These are phyloP conservation scores for Elgaria multicarinata DNA, from an alignment of 2,113 vertebrate genomes.

Conservation along the genomic window DNA sequence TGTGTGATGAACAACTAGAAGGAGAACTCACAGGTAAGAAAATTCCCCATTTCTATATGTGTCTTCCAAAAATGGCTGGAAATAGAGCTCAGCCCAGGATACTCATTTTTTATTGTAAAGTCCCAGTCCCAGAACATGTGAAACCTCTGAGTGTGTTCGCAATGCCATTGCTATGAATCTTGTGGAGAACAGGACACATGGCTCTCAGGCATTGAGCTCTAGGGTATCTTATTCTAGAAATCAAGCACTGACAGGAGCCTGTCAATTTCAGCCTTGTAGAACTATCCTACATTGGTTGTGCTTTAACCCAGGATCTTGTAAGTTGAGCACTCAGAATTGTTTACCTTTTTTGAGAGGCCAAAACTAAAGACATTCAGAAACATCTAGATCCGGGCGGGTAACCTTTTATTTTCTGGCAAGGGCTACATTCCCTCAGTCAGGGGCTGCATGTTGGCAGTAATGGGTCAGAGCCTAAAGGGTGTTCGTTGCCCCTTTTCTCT, in stretches of 20 bases:
- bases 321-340: rapidly evolving
- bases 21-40: not conserved
- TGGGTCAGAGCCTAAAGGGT: too few relatives aligned
- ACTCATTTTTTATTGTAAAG: not conserved
- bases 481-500: too few relatives aligned
- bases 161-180: not conserved
- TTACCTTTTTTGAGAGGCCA: not conserved
- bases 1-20: not conserved
- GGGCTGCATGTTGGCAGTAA: too few relatives aligned
- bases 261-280: rapidly evolving
- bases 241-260: not conserved
- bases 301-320: not conserved
- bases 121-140: not conserved
- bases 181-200: too few relatives aligned
- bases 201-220: not conserved
- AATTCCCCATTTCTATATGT: not conserved
- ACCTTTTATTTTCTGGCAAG: too few relatives aligned
- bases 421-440: too few relatives aligned
- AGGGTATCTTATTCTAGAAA: not conserved
- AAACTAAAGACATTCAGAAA: not conserved
- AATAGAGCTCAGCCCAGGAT: not conserved
- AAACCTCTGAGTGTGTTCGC: not conserved
- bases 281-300: rapidly evolving
- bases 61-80: not conserved
- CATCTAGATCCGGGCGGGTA: not conserved